Evolutionary conservation across 2,797 vertebrate species (phyloP).

Genomic region (Hippopotamyrus pictus): DNA sequence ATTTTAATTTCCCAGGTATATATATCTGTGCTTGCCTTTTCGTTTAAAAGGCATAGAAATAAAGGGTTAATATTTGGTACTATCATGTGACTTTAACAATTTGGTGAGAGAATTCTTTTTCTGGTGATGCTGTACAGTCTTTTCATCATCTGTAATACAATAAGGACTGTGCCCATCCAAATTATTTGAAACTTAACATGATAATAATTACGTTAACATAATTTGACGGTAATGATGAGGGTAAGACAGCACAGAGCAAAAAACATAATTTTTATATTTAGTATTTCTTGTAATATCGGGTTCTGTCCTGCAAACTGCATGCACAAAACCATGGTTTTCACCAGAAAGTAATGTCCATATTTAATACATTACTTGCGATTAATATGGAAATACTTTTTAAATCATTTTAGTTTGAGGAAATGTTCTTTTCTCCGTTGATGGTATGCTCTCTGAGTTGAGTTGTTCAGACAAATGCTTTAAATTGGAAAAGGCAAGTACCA

Average conservation of each 20-base stretch:
- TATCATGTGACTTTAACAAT: conserved; percentile 17
- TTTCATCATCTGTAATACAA: background rate
- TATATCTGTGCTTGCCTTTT: background rate
- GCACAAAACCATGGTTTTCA: background rate
- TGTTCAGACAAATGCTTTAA: background rate
- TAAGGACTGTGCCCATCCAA: background rate
- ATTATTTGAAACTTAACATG: background rate
- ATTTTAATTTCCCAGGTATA: background rate
- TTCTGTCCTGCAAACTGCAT: background rate
- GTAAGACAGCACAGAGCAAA: background rate
- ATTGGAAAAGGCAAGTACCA: background rate
- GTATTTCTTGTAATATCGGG: background rate
- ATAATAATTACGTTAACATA: background rate
- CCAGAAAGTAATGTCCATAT: background rate
- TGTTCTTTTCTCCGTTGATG: background rate
- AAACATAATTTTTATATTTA: background rate
- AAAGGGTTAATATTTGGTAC: conserved; percentile 15
- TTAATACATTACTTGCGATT: background rate
- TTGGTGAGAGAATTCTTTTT: background rate
- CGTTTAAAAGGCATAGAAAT: background rate
- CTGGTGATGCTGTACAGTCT: background rate
- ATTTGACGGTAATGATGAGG: background rate
- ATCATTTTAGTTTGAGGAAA: background rate
- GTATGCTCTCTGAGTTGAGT: background rate
- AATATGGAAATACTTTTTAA: background rate